Evolutionary conservation across 1,140 invertebrate genomes (phyloP).

Genomic region (Eurosta solidaginis): DNA sequence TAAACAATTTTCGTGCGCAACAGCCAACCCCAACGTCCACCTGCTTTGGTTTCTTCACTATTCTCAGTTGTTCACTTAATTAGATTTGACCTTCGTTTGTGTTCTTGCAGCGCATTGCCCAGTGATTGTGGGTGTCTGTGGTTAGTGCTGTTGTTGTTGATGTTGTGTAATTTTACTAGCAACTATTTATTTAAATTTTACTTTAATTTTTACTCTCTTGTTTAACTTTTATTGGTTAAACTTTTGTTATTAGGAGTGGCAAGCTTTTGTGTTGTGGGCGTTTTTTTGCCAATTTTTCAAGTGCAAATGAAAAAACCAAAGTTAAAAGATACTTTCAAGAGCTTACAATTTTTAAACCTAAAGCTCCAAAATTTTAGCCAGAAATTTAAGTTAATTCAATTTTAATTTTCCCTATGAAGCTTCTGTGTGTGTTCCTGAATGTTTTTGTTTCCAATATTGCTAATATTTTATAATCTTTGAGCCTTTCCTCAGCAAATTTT

Average conservation of each 20-base stretch:
- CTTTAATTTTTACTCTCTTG: background rate
- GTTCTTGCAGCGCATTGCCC: background rate
- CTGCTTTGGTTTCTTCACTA: background rate
- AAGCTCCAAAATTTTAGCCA: too few species aligned
- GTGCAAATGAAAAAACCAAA: too few species aligned
- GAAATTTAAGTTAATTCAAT: too few species aligned
- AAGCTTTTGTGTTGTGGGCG: background rate
- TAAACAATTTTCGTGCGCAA: background rate
- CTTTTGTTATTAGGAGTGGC: background rate
- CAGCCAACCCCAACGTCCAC: background rate
- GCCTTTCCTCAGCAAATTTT: too few species aligned
- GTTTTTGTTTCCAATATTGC: too few species aligned
- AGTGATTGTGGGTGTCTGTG: background rate
- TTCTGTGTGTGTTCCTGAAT: too few species aligned
- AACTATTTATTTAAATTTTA: background rate
- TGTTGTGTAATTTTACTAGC: background rate
- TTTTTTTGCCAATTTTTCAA: too few species aligned
- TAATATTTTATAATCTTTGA: too few species aligned
- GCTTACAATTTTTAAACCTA: too few species aligned
- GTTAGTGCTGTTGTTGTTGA: background rate
- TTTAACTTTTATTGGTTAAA: background rate
- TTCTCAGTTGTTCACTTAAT: background rate
- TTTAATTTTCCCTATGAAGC: too few species aligned
- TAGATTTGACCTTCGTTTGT: conserved; percentile 19
- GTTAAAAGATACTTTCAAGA: too few species aligned